Evolutionary conservation across 2,113 vertebrate genomes (phyloP), one percentile per base, ranked within the genome.

Genomic region (Cyprinus carpio): DNA sequence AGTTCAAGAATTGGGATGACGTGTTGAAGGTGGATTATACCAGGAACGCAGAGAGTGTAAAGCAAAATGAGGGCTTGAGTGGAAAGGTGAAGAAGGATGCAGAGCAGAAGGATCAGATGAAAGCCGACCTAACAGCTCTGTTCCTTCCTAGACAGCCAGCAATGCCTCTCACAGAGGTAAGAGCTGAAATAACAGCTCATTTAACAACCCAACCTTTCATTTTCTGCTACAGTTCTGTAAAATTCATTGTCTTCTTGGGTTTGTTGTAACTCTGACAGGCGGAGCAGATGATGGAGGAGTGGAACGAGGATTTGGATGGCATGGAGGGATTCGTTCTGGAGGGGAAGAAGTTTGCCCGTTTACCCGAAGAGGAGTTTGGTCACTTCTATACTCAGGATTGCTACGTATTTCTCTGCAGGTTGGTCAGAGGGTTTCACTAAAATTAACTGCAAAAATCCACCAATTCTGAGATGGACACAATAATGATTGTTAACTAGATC

Each of bases 341-440:
- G 89, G 96, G 97, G 58, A 99, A 98, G 94, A 99, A 99, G 91
- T 99, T 99, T 49, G 96, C 97, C 0, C 96, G 98, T 2, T 94
- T 99, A 85, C 97, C 98, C 0, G 98, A 99, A 89, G 98, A 99
- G 90, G 98, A 99, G 87, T 99, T 99, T 0, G 98, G 98, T 0
- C 98, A 99, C 91, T 99, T 99, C 92, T 92, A 96, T 92, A 98
- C 97, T 0, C 97, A 99, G 2, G 98, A 99, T 91, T 99, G 98
- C 90, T 99, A 99, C 0, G 98, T 99, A 51, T 99, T 99, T 93
- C 95, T 99, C 62, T 99, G 98, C 98, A 97, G 98, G 98, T 97
- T 81, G 8, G 65, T 65, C 18, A 54, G 46, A 49, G 4, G 7
- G 4, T 29, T 12, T 37, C 23, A 6, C 18, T 62, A 25, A 79